Evolutionary conservation across 30 jellyfish, hydroid and myxozoan species (phyloP).

Genomic region (Nemopilema nomurai): DNA sequence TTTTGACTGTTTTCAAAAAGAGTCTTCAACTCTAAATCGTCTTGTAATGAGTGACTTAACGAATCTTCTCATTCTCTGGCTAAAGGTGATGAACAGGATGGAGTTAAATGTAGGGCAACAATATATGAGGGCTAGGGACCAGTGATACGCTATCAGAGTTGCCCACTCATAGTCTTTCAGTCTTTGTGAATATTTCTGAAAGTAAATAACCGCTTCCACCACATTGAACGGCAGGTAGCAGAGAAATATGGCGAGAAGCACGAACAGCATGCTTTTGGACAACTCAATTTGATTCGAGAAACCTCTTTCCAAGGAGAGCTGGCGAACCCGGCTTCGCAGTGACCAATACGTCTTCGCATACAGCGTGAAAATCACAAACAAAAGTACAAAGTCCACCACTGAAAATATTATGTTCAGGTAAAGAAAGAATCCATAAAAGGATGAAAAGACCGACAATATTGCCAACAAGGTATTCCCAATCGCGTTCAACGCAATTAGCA

Average conservation of each 20-base stretch:
- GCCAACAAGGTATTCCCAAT: neutral
- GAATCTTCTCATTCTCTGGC: constrained; percentile 4
- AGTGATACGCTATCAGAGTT: neutral
- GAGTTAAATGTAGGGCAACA: constrained; percentile 28
- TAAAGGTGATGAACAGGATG: neutral
- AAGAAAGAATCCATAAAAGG: constrained; percentile 12
- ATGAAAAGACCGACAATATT: neutral
- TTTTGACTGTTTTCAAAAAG: neutral
- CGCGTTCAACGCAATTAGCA: neutral
- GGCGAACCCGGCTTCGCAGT: neutral
- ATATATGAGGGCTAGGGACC: neutral
- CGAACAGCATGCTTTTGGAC: constrained; percentile 11
- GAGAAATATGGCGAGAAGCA: neutral
- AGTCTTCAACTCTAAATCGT: too few species aligned
- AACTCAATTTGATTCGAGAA: neutral
- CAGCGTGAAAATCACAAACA: neutral
- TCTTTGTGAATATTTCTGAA: neutral
- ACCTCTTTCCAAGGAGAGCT: neutral
- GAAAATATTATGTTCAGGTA: neutral
- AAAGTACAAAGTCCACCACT: neutral
- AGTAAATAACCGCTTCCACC: neutral
- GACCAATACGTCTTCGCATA: constrained; percentile 8
- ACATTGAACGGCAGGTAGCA: constrained; percentile 13
- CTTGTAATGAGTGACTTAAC: neutral
- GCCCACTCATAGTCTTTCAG: neutral